Evolutionary conservation across 2,888 invertebrate genomes (phyloP).

Genomic region (Sceliomorpha sp.): DNA sequence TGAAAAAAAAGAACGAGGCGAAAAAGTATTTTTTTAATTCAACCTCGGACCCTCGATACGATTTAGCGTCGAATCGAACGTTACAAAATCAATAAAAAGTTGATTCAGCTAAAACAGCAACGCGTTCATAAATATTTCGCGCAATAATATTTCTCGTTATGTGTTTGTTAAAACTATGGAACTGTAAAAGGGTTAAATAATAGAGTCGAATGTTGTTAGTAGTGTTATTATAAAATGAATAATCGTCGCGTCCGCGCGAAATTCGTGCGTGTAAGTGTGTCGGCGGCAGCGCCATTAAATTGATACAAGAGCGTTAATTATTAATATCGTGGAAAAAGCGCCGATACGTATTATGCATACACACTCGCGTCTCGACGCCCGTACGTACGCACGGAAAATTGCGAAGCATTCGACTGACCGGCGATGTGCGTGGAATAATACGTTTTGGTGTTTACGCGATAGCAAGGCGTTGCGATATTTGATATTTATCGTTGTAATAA

Average conservation of each 20-base stretch:
- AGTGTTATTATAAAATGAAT: conserved; percentile 36
- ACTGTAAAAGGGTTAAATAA: conserved; percentile 44
- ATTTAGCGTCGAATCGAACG: not conserved
- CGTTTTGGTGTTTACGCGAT: conserved; percentile 23
- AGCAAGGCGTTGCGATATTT: conserved; percentile 27
- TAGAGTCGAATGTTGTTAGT: conserved; percentile 29
- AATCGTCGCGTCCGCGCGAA: conserved; percentile 15
- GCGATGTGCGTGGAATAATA: conserved; percentile 26
- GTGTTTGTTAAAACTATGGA: conserved; percentile 24
- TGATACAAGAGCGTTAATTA: conserved; percentile 33
- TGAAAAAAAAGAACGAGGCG: too few relatives aligned
- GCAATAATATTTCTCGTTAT: conserved; percentile 22
- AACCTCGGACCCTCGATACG: too few relatives aligned
- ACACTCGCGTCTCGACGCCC: conserved; percentile 22
- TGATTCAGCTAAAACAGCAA: conserved; percentile 1
- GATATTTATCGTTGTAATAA: conserved; percentile 33
- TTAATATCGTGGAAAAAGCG: conserved; percentile 37
- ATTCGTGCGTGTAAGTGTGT: conserved; percentile 24
- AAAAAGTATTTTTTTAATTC: too few relatives aligned
- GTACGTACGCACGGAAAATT: conserved; percentile 23
- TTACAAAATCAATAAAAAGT: conserved; percentile 46
- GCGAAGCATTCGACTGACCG: conserved; percentile 18
- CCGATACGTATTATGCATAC: conserved; percentile 29
- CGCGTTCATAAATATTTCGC: conserved; percentile 24
- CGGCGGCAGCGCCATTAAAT: conserved; percentile 23